Conservation (phyloP, 2,797 vertebrate species). For the Rhabdomys pumilio region DNA sequence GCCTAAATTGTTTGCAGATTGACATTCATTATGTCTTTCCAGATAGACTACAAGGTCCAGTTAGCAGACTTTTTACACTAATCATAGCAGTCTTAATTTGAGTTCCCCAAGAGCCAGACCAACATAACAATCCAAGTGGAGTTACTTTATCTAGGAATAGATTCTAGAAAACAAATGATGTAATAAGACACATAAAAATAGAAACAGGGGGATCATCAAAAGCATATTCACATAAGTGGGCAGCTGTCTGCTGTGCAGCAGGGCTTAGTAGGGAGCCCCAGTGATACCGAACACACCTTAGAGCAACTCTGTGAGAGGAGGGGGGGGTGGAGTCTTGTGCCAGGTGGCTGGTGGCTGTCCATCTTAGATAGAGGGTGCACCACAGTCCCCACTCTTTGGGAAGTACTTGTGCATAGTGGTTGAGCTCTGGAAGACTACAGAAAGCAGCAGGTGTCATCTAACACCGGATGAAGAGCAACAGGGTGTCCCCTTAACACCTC, state of each 20-base stretch:
- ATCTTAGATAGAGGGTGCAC: neutral
- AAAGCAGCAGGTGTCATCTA: neutral
- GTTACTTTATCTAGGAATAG: conserved; percentile 33
- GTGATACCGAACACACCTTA: neutral
- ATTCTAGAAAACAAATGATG: conserved; percentile 34
- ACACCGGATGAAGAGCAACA: neutral
- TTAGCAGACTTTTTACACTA: neutral
- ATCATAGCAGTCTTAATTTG: conserved; percentile 12
- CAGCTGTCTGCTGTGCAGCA: neutral
- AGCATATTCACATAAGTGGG: neutral
- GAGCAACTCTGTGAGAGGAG: neutral
- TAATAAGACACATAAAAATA: neutral
- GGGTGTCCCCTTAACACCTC: neutral
- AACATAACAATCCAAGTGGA: conserved; percentile 6
- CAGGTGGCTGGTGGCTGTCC: neutral
- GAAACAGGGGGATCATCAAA: neutral
- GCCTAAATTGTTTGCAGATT: conserved; percentile 52
- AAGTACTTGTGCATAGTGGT: neutral
- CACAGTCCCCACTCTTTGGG: neutral
- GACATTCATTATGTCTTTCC: conserved; percentile 13
- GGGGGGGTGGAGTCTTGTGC: neutral
- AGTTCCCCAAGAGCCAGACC: conserved; percentile 9
- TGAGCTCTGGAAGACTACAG: neutral
- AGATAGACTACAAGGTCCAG: neutral
- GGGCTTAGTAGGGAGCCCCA: neutral